These are phyloP conservation scores for Podarcis siculus DNA, from an alignment of 2,797 vertebrate genomes.

Conservation along the genomic window DNA sequence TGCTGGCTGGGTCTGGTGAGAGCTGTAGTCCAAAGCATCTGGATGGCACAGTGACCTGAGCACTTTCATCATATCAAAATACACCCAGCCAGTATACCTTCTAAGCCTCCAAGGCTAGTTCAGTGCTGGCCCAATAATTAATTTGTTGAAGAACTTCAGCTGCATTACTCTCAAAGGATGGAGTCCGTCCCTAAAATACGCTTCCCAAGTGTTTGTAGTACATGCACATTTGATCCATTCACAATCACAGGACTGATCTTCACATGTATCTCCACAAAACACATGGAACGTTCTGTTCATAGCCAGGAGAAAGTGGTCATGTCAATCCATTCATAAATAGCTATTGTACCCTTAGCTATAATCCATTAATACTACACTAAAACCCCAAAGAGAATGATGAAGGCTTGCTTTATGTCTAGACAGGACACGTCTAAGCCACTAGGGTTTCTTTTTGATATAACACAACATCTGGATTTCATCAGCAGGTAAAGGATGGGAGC, in stretches of 20 bases:
- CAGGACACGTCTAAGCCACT: background rate
- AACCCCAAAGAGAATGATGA: background rate
- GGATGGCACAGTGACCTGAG: background rate
- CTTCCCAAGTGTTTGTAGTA: background rate
- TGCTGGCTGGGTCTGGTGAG: too few relatives aligned
- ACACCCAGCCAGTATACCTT: background rate
- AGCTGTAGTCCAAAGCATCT: too few relatives aligned
- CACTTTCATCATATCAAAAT: background rate
- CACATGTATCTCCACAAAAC: background rate
- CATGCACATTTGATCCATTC: background rate
- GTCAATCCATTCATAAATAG: conserved; percentile 1
- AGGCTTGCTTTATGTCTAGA: background rate
- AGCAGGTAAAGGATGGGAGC: background rate
- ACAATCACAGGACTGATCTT: background rate
- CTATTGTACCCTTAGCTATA: background rate
- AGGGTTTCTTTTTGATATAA: background rate
- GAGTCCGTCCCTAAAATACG: background rate
- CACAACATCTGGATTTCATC: background rate
- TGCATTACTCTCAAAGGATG: background rate
- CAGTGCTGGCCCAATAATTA: background rate
- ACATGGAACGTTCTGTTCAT: background rate
- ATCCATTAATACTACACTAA: background rate
- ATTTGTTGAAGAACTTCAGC: background rate
- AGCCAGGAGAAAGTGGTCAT: background rate
- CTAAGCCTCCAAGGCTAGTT: background rate